phyloP scores from a whole-genome alignment of 92 coral and sea anemone species.

The Epizoanthus illoricatus region DNA sequence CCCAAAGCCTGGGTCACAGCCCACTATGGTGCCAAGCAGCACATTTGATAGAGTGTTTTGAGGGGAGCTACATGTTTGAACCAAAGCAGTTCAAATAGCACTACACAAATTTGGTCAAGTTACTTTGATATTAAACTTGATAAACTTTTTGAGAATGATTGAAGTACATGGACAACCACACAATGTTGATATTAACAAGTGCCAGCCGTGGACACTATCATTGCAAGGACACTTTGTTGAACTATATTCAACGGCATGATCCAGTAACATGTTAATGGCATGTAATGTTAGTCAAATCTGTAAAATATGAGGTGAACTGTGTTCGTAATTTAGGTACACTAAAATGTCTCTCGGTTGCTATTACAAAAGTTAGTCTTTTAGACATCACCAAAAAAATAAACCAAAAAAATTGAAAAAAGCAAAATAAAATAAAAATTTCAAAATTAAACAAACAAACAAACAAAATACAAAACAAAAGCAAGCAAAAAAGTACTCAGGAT shows the following conservation, averaged over 20 bases:
- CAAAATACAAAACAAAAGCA: conserved; percentile 36
- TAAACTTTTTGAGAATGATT: no score
- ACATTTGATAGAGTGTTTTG: conserved; percentile 89
- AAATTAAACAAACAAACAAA: conserved; percentile 33
- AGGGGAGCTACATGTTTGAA: conserved; percentile 9
- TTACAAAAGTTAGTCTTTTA: not conserved
- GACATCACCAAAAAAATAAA: not conserved
- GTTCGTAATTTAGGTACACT: not conserved
- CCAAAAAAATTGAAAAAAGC: conserved; percentile 1
- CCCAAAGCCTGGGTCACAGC: conserved; percentile 64
- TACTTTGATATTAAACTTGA: not conserved
- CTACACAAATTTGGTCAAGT: not conserved
- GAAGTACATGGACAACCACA: no score
- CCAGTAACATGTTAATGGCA: not conserved
- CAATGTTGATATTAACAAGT: no score
- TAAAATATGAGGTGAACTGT: not conserved
- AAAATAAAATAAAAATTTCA: not conserved
- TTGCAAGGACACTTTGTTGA: not conserved
- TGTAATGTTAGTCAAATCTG: not conserved
- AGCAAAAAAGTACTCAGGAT: conserved; percentile 38
- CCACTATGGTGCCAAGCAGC: conserved; percentile 71
- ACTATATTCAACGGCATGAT: not conserved
- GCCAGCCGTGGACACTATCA: no score
- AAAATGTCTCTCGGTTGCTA: not conserved
- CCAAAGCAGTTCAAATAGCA: not conserved